Percentiles rank a stretch among this genome's conserved stretches.
phyloP scores from a whole-genome alignment of 2,888 invertebrate species.

The Cheilosia impressa region DNA sequence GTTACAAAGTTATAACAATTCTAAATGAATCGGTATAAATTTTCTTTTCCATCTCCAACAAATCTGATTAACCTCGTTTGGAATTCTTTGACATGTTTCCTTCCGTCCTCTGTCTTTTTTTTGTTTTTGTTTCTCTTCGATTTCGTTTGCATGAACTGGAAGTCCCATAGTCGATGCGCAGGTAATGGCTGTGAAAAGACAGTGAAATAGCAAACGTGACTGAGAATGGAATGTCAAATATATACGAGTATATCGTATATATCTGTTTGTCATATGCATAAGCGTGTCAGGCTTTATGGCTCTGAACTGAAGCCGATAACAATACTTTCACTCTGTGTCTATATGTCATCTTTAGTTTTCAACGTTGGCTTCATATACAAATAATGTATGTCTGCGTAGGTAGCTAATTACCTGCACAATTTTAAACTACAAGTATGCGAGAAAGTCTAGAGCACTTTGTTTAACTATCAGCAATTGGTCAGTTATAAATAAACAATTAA shows the following conservation, averaged over 20 bases:
- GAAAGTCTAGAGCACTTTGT: not conserved
- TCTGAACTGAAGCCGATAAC: constrained; percentile 35
- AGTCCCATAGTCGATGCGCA: constrained; percentile 29
- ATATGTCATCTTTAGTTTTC: constrained; percentile 29
- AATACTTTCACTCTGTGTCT: constrained; percentile 50
- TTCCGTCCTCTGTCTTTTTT: constrained; percentile 8
- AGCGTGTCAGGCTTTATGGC: constrained; percentile 36
- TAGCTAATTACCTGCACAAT: not conserved
- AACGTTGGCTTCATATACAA: not conserved
- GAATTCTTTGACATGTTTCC: constrained; percentile 21
- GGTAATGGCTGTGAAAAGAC: constrained; percentile 32
- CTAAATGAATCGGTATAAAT: constrained; percentile 45
- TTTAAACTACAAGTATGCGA: constrained; percentile 5
- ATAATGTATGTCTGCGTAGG: not conserved
- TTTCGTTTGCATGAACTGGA: not conserved
- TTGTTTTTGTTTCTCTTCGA: not conserved
- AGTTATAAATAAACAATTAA: constrained; percentile 25
- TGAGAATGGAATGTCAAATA: constrained; percentile 49
- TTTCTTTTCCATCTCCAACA: constrained; percentile 49
- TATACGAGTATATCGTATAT: not conserved
- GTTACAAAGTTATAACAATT: constrained; percentile 29
- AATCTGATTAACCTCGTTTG: constrained; percentile 57
- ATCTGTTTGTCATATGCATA: constrained; percentile 29
- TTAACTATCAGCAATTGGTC: constrained; percentile 20
- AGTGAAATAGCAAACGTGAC: constrained; percentile 51